Conservation (phyloP, 1,140 invertebrate genomes). For the Penaeus japonicus region DNA sequence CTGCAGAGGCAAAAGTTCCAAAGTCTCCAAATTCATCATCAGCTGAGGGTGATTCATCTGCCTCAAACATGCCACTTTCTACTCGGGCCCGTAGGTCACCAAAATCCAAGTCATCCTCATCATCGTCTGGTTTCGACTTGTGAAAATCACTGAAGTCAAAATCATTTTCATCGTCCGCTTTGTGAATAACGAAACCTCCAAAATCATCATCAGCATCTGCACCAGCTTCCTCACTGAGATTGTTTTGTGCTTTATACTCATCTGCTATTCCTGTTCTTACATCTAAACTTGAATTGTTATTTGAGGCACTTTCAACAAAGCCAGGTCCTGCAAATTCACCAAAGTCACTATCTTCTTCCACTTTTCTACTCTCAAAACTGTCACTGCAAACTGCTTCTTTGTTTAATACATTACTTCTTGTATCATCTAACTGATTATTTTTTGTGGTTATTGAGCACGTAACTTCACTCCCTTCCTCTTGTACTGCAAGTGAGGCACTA, state of each 20-base stretch:
- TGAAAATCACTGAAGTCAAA: constrained; percentile 46
- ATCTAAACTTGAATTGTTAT: neutral
- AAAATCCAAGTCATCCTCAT: constrained; percentile 48
- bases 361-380: neutral
- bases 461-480: too few species aligned
- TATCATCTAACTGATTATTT: too few species aligned
- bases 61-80: constrained; percentile 19
- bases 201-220: neutral
- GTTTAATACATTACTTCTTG: neutral
- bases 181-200: neutral
- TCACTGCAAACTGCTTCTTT: neutral
- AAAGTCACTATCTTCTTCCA: constrained; percentile 28
- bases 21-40: constrained; percentile 30
- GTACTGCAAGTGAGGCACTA: too few species aligned
- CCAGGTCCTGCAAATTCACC: constrained; percentile 11
- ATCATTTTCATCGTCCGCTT: constrained; percentile 10
- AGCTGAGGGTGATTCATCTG: neutral
- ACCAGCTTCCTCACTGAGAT: constrained; percentile 8
- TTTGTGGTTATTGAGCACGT: too few species aligned
- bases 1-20: neutral
- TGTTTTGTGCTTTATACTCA: neutral
- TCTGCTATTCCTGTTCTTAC: neutral
- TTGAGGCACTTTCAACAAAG: neutral
- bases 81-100: constrained; percentile 32
- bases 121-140: constrained; percentile 6